Percentiles rank a stretch among this genome's conserved stretches.
These are phyloP conservation scores for Patagioenas fasciata DNA, from an alignment of 2,113 vertebrate species.

Conservation along the genomic window DNA sequence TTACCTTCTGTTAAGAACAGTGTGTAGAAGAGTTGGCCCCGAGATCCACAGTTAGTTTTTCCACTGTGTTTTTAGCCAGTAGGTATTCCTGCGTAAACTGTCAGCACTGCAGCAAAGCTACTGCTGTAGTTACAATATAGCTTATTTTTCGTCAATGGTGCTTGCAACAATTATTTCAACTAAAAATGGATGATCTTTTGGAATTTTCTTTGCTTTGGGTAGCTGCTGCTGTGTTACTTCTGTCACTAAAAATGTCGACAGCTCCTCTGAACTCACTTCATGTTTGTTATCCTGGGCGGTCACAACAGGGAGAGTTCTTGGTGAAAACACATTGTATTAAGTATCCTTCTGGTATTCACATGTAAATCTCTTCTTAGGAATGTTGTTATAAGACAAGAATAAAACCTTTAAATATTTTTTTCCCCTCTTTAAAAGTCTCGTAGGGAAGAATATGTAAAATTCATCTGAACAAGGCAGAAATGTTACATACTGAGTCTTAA, in stretches of 20 bases:
- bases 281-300: neutral
- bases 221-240: neutral
- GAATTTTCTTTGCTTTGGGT: neutral
- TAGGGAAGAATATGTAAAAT: neutral
- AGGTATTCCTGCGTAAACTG: accelerated
- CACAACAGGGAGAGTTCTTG: neutral
- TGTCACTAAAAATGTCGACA: neutral
- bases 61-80: neutral
- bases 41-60: neutral
- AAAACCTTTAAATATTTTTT: neutral
- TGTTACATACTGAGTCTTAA: neutral
- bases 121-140: neutral
- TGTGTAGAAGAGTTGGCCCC: neutral
- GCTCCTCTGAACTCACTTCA: neutral
- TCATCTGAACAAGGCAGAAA: neutral
- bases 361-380: neutral
- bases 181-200: neutral
- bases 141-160: neutral
- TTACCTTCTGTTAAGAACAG: neutral
- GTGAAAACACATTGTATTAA: neutral
- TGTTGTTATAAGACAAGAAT: neutral
- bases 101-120: neutral
- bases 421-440: neutral
- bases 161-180: neutral
- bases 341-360: neutral